These are phyloP conservation scores for Pseudoatta argentina DNA, from an alignment of 1,140 invertebrate species.

Conservation along the genomic window DNA sequence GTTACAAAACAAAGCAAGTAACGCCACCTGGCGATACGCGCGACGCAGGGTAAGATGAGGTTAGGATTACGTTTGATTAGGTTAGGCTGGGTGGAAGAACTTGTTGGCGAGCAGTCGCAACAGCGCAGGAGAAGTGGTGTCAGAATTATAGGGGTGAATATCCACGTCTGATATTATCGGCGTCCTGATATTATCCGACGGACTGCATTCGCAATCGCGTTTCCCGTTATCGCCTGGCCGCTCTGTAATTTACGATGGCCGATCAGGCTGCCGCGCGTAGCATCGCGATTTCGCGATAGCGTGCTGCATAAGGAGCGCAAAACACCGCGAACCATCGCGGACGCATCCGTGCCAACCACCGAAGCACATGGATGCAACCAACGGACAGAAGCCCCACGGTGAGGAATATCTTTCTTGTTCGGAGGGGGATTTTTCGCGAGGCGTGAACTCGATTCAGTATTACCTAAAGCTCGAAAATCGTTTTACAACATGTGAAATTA, in stretches of 20 bases:
- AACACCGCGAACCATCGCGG: neutral
- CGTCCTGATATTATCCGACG: no score
- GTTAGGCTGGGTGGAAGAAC: conserved; percentile 3
- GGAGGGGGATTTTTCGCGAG: neutral
- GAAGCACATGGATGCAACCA: conserved; percentile 83
- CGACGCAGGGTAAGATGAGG: neutral
- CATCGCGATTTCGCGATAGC: conserved; percentile 40
- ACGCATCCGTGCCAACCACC: conserved; percentile 70
- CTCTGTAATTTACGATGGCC: neutral
- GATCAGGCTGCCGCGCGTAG: neutral
- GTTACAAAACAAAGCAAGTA: neutral
- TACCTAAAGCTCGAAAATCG: neutral
- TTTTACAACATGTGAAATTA: neutral
- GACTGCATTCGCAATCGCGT: neutral
- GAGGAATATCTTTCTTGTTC: conserved; percentile 63
- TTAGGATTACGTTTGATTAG: neutral
- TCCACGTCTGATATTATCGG: neutral
- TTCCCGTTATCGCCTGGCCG: neutral
- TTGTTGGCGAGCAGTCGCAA: neutral
- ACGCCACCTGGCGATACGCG: neutral
- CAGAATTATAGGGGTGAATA: neutral
- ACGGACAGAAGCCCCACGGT: conserved; percentile 82
- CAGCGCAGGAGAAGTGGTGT: neutral
- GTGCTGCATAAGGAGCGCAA: neutral
- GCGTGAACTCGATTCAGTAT: neutral